Conservation (phyloP, 2,797 vertebrate genomes). For the Hephaestus fuliginosus region DNA sequence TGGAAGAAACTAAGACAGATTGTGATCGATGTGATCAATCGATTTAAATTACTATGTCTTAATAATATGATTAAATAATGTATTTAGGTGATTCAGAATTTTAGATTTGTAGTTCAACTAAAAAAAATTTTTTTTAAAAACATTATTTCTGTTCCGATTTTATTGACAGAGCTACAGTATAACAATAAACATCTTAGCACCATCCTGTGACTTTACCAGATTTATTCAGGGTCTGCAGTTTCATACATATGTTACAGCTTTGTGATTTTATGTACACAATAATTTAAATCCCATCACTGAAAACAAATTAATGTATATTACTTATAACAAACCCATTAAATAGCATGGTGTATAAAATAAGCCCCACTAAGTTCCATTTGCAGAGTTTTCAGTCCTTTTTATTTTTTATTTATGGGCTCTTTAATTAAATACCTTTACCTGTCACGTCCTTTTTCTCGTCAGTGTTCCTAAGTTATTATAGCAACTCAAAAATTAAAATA, state of each 20-base stretch:
- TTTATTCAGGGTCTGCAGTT: not conserved
- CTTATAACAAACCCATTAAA: constrained; percentile 58
- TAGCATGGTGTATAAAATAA: constrained; percentile 20
- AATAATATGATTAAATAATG: constrained; percentile 12
- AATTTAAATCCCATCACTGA: constrained; percentile 49
- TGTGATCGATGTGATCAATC: constrained; percentile 8
- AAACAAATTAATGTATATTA: not conserved
- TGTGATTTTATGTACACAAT: constrained; percentile 1
- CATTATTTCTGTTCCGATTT: not conserved
- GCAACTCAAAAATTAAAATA: constrained; percentile 48
- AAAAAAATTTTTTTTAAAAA: not conserved
- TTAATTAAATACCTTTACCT: constrained; percentile 64
- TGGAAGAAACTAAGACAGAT: not conserved
- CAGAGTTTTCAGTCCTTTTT: constrained; percentile 22
- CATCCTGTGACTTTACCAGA: not conserved
- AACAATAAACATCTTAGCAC: not conserved
- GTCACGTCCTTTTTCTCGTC: constrained; percentile 51
- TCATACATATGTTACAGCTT: constrained; percentile 13
- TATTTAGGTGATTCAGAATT: constrained; percentile 8
- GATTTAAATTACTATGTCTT: constrained; percentile 30
- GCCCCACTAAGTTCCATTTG: constrained; percentile 40
- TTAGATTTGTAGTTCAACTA: not conserved
- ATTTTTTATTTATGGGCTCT: constrained; percentile 60
- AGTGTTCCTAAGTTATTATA: constrained; percentile 31
- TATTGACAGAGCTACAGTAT: not conserved